These are phyloP conservation scores for Holacanthus passer DNA, from an alignment of 2,113 vertebrate genomes.

Conservation along the genomic window DNA sequence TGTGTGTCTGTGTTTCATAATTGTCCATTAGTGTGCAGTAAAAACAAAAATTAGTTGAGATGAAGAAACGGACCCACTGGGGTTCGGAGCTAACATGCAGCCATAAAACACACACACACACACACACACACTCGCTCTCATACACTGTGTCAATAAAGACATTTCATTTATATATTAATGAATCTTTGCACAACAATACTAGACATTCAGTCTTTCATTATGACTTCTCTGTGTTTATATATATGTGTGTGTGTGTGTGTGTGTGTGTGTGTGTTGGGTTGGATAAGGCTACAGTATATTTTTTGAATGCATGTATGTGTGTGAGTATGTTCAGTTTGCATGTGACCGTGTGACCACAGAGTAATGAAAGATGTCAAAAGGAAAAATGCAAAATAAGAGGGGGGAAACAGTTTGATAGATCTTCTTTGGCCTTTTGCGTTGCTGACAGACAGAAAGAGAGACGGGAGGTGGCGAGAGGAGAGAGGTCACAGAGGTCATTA, in stretches of 20 bases:
- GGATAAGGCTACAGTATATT: too few species aligned
- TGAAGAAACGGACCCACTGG: slow-evolving; percentile 52
- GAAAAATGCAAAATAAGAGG: slow-evolving; percentile 15
- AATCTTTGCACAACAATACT: not conserved
- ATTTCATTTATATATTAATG: slow-evolving; percentile 7
- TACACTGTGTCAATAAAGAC: slow-evolving; percentile 26
- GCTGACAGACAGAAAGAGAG: slow-evolving; percentile 10
- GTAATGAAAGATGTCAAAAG: not conserved
- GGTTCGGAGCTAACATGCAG: slow-evolving; percentile 45
- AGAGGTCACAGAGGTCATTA: slow-evolving; percentile 21
- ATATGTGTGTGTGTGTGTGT: not conserved
- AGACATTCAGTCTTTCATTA: not conserved
- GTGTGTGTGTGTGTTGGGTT: not conserved
- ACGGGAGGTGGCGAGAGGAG: not conserved
- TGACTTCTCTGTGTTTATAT: not conserved
- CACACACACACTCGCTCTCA: slow-evolving; percentile 11
- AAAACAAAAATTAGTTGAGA: slow-evolving; percentile 64
- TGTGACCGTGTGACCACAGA: not conserved
- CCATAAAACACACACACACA: slow-evolving; percentile 33
- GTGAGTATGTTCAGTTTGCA: not conserved
- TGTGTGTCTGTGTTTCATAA: slow-evolving; percentile 41
- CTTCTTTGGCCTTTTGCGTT: not conserved
- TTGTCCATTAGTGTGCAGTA: slow-evolving; percentile 57
- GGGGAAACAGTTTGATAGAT: not conserved
- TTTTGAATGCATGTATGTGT: not conserved